Percentiles rank a stretch among this genome's conserved stretches.
Conservation (phyloP, 2,797 vertebrate genomes). For the Phrynocephalus forsythii region DNA sequence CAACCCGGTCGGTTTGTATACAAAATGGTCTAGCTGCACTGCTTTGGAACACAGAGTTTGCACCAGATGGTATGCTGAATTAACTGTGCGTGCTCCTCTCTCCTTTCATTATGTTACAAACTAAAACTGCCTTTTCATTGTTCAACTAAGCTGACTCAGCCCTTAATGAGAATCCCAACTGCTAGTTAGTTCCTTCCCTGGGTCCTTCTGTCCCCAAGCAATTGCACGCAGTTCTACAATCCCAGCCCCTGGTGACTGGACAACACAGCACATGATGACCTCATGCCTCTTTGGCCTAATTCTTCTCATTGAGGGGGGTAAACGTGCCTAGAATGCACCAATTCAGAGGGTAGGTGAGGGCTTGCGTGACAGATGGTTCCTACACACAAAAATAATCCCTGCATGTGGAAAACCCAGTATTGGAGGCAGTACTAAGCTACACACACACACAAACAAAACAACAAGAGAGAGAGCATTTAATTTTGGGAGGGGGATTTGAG, state of each 20-base stretch:
- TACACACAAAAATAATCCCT: not conserved
- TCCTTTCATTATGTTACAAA: constrained; percentile 30
- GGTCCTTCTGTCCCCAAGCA: constrained; percentile 27
- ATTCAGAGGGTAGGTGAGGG: not conserved
- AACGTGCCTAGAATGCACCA: not conserved
- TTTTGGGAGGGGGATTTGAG: not conserved
- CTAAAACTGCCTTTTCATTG: constrained; percentile 38
- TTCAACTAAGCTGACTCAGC: constrained; percentile 32
- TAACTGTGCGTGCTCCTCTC: constrained; percentile 3
- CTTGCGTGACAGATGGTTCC: not conserved
- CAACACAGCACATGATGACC: constrained; percentile 41
- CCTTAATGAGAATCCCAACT: constrained; percentile 44
- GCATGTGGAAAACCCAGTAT: not conserved
- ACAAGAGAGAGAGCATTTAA: too few relatives aligned
- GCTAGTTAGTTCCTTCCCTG: constrained; percentile 35
- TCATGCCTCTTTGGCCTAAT: constrained; percentile 49
- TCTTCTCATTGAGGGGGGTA: constrained; percentile 53
- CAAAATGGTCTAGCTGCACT: not conserved
- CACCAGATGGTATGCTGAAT: constrained; percentile 36
- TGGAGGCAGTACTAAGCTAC: not conserved
- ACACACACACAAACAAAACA: not conserved
- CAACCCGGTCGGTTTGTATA: constrained; percentile 6
- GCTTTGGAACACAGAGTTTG: constrained; percentile 4
- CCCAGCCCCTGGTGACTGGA: constrained; percentile 42
- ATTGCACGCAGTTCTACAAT: constrained; percentile 46